phyloP scores from a whole-genome alignment of 2,113 vertebrate genomes.

The Callospermophilus lateralis region DNA sequence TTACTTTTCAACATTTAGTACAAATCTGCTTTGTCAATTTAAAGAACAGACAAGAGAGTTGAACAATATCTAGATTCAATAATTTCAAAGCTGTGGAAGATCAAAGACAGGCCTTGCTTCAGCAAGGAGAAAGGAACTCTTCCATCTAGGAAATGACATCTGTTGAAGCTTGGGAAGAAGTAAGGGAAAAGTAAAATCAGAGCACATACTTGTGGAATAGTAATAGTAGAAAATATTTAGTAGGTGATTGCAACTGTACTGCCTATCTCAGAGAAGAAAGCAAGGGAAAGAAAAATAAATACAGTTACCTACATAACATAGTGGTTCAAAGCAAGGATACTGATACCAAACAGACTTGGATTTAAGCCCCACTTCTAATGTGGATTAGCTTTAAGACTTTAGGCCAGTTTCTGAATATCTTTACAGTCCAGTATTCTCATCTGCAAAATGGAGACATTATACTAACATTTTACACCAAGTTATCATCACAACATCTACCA shows the following conservation, averaged over 20 bases:
- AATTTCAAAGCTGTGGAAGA: constrained; percentile 78
- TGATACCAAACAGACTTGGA: neutral
- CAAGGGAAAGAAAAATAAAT: neutral
- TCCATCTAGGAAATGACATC: constrained; percentile 19
- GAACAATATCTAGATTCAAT: constrained; percentile 79
- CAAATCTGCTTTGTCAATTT: constrained; percentile 84
- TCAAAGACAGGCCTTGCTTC: constrained; percentile 80
- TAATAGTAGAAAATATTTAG: neutral
- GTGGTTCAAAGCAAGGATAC: neutral
- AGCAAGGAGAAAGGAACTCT: neutral
- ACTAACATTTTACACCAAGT: neutral
- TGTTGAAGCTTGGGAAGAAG: constrained; percentile 36
- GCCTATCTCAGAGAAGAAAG: neutral
- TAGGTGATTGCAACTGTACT: neutral
- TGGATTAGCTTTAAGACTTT: neutral
- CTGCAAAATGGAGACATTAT: neutral
- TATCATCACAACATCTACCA: neutral
- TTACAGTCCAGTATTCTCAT: neutral
- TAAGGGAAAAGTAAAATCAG: neutral
- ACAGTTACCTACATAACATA: neutral
- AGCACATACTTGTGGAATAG: neutral
- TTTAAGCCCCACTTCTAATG: neutral
- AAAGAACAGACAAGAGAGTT: constrained; percentile 77
- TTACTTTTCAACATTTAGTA: constrained; percentile 81
- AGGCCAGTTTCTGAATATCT: constrained; percentile 33